Evolutionary conservation across 2,888 invertebrate genomes (phyloP).

Genomic region (Lycophotia porphyrea): DNA sequence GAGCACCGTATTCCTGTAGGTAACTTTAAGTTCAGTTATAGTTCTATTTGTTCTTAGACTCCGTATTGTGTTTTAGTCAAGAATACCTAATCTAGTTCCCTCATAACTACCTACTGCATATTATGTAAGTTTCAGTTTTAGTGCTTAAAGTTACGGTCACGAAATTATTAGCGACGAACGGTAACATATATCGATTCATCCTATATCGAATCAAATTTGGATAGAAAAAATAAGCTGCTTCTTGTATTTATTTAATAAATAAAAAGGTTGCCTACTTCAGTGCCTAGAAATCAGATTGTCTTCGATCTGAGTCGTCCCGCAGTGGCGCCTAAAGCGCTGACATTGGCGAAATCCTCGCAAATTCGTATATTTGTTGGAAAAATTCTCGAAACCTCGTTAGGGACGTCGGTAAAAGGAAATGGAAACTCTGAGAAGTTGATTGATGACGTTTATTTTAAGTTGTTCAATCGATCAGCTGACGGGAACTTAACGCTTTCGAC

Average conservation of each 20-base stretch:
- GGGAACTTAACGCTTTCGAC: conserved; percentile 38
- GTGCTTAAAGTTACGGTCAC: background rate
- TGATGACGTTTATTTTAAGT: conserved; percentile 64
- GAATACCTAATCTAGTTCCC: background rate
- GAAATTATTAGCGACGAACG: background rate
- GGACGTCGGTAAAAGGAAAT: conserved; percentile 53
- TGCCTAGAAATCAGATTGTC: conserved; percentile 25
- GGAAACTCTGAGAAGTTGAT: conserved; percentile 60
- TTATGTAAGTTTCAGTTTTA: background rate
- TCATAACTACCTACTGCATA: background rate
- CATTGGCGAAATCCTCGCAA: conserved; percentile 25
- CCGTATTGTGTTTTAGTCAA: background rate
- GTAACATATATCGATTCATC: conserved; percentile 2
- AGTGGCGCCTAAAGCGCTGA: conserved; percentile 24
- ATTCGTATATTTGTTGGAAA: conserved; percentile 52
- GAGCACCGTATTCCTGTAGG: background rate
- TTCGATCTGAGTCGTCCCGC: conserved; percentile 33
- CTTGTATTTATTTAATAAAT: conserved; percentile 20
- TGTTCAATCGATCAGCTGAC: conserved; percentile 58
- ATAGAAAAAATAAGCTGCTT: background rate
- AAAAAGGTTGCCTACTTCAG: conserved; percentile 29
- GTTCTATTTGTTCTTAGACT: background rate
- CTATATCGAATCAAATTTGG: background rate
- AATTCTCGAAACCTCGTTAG: conserved; percentile 52
- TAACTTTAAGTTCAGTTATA: background rate